Evolutionary conservation across 2,113 vertebrate genomes (phyloP).

Genomic region (Pedetes capensis): DNA sequence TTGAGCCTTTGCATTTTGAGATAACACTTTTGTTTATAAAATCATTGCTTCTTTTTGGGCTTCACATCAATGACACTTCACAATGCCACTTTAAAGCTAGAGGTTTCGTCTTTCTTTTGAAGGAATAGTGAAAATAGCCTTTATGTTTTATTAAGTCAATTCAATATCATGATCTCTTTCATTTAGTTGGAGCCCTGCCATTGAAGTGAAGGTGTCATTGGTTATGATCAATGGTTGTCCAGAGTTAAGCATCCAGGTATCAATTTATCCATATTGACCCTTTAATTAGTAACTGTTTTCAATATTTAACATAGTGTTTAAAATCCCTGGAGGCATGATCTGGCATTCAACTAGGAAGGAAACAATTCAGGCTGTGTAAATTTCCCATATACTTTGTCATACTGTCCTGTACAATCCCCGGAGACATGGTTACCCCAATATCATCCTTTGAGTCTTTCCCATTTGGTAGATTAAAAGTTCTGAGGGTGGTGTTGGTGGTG

Average conservation of each 20-base stretch:
- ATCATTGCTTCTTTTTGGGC: background rate
- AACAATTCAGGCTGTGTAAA: background rate
- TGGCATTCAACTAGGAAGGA: background rate
- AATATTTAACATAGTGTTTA: background rate
- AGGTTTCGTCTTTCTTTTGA: background rate
- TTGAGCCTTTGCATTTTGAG: background rate
- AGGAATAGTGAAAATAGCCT: background rate
- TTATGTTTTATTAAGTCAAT: constrained; percentile 15
- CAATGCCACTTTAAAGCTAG: background rate
- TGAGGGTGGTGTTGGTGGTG: background rate
- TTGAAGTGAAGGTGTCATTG: background rate
- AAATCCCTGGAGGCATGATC: background rate
- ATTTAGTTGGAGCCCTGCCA: constrained; percentile 1
- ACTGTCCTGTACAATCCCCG: background rate
- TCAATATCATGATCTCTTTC: background rate
- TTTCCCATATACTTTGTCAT: background rate
- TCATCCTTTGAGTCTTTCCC: background rate
- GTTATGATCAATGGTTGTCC: background rate
- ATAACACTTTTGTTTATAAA: constrained; percentile 10
- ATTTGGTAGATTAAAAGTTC: background rate
- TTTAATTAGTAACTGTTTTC: constrained; percentile 2
- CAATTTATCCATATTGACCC: background rate
- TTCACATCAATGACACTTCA: background rate
- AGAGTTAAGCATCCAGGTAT: background rate
- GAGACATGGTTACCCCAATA: background rate